Base-by-base conservation (phyloP, 2,888 invertebrate species). In the Smittia sp. region DNA sequence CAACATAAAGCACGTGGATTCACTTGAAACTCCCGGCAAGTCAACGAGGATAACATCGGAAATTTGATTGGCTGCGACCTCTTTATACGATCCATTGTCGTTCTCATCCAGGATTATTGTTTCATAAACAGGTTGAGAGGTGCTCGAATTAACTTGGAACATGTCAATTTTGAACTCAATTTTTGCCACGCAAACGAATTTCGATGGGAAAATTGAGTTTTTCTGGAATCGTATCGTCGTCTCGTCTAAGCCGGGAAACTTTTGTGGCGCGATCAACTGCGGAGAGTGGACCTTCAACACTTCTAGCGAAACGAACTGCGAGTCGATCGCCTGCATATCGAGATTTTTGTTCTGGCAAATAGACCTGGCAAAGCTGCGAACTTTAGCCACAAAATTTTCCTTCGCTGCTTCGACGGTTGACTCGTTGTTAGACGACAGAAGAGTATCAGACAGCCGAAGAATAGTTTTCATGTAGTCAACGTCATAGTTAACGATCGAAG, bases 391-490 rank as follows among this genome's bases (percentile, higher is more conserved):
- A 41, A 63, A 63, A 18, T 41, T 73, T 15, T 9, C n/a, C 18
- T 46, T 73, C 27, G 62, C 73, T 38, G 15, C n/a, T 27, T 63
- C n/a, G 9, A 15, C 63, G 24, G 41, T 25, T 20, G 52, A 20
- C 4, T 1, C 1, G 20, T 73, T 73, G 6, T 15, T 22, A 15
- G 73, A 73, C 20, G 24, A 24, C 7, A 73, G 41, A 24, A 73
- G 46, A 22, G 63, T 41, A 15, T 73, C 73, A 6, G 73, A 73
- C 15, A 73, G 22, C 7, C 41, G 39, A 9, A 73, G 20, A 13
- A 73, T 38, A 25, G 38, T 73, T 27, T 73, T 20, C 2, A 73
- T 46, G 27, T 73, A 73, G 27, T 73, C 73, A 4, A 32, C 18
- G 39, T 63, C 46, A 25, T 25, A 22, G 9, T n/a, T 52, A 52